phyloP scores from a whole-genome alignment of 2,797 vertebrate genomes.

The Poecilia velifera region DNA sequence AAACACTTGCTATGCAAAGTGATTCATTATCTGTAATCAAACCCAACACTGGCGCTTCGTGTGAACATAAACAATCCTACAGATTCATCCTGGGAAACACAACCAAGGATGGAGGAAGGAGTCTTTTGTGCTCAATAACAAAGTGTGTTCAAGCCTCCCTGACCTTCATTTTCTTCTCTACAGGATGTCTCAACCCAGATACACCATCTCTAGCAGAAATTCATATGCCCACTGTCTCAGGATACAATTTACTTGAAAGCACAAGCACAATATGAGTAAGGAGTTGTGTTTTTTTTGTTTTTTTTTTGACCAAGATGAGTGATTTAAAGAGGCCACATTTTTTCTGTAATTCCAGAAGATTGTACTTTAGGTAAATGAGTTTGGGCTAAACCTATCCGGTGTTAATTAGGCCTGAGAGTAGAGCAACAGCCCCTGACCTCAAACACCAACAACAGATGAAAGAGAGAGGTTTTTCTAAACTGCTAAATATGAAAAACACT shows the following conservation, averaged over 20 bases:
- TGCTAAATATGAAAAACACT: not conserved
- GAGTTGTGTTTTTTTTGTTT: not conserved
- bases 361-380: not conserved
- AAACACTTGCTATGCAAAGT: conserved; percentile 38
- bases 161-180: conserved; percentile 33
- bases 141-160: conserved; percentile 12
- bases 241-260: conserved; percentile 32
- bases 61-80: conserved; percentile 34
- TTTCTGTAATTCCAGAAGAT: not conserved
- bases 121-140: conserved; percentile 33
- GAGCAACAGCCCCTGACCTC: not conserved
- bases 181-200: conserved; percentile 35
- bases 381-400: not conserved
- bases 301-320: not conserved
- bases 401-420: not conserved
- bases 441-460: not conserved
- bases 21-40: conserved; percentile 66
- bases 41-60: conserved; percentile 22
- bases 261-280: conserved; percentile 16
- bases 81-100: conserved; percentile 25
- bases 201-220: conserved; percentile 10
- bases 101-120: not conserved
- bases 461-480: not conserved
- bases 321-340: not conserved
- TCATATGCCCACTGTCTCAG: conserved; percentile 27